A percentile compares a stretch with the other conserved stretches of the same genome.
These are phyloP conservation scores for Gymnoscopelus braueri DNA, from an alignment of 2,797 vertebrate species.

Conservation along the genomic window DNA sequence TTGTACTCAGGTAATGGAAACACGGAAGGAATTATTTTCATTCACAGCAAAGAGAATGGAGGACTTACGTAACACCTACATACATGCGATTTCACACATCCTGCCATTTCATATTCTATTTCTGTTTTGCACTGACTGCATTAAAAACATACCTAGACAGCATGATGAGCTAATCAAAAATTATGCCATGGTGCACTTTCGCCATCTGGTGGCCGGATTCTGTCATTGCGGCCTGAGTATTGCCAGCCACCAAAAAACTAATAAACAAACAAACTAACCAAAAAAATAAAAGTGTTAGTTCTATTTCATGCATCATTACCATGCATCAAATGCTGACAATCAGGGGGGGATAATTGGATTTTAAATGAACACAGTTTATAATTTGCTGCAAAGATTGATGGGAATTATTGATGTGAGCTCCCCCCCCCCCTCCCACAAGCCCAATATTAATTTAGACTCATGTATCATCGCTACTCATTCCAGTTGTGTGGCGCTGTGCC, in stretches of 20 bases:
- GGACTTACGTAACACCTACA: too few species aligned
- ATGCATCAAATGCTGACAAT: constrained; percentile 63
- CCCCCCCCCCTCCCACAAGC: too few species aligned
- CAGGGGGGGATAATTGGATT: constrained; percentile 74
- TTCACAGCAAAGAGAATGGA: too few species aligned
- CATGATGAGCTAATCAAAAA: neutral
- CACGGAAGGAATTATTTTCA: neutral
- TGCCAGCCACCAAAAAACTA: too few species aligned
- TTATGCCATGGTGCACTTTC: constrained; percentile 19
- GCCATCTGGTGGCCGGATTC: constrained; percentile 46
- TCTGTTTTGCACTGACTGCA: neutral
- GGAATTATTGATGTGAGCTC: constrained; percentile 60
- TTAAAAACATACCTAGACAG: neutral
- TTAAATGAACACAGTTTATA: constrained; percentile 71
- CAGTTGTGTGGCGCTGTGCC: too few species aligned
- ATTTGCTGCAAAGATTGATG: constrained; percentile 66
- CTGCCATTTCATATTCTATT: too few species aligned
- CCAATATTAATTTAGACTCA: constrained; percentile 4
- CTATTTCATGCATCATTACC: constrained; percentile 74
- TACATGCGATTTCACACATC: too few species aligned
- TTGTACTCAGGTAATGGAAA: neutral
- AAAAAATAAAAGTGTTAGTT: constrained; percentile 18
- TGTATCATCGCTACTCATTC: constrained; percentile 7
- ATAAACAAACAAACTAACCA: too few species aligned
- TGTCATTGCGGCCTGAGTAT: constrained; percentile 22